Conservation (phyloP, 1,140 invertebrate species). For the Anoplophora glabripennis region DNA sequence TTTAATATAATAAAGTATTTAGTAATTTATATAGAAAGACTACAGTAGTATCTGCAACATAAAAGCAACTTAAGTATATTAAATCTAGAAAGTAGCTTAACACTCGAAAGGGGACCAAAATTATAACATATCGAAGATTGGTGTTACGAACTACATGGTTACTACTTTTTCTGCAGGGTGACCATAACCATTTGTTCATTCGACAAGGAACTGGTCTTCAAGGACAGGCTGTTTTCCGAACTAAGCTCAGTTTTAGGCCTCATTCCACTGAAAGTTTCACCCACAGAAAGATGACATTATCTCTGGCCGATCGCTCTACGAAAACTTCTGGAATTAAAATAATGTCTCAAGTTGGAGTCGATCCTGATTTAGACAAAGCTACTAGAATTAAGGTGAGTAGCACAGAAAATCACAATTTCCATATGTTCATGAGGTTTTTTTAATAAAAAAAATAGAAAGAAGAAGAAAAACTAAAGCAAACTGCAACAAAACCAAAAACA, state of each 20-base stretch:
- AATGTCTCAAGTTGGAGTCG: constrained; percentile 86
- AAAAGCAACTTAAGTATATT: too few species aligned
- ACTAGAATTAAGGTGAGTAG: constrained; percentile 80
- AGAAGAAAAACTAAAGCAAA: constrained; percentile 86
- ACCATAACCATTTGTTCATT: constrained; percentile 92
- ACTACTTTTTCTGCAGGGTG: constrained; percentile 61
- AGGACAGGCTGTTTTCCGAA: constrained; percentile 94
- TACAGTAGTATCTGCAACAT: too few species aligned
- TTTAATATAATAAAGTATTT: too few species aligned
- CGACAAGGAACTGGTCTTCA: constrained; percentile 96
- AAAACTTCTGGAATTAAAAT: constrained; percentile 97
- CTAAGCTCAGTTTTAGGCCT: constrained; percentile 94
- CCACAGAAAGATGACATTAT: constrained; percentile 98
- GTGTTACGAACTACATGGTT: not conserved
- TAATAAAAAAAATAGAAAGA: constrained; percentile 69
- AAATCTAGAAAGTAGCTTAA: too few species aligned
- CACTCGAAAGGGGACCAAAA: too few species aligned
- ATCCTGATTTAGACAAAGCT: constrained; percentile 88
- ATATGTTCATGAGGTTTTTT: constrained; percentile 8
- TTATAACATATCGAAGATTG: too few species aligned
- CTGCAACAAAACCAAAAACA: constrained; percentile 67
- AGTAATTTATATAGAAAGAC: too few species aligned
- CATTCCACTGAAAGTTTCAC: constrained; percentile 98
- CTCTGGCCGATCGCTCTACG: constrained; percentile 92
- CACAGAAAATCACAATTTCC: constrained; percentile 3